Conservation (phyloP, 2,113 vertebrate genomes). For the Ctenodactylus gundi region DNA sequence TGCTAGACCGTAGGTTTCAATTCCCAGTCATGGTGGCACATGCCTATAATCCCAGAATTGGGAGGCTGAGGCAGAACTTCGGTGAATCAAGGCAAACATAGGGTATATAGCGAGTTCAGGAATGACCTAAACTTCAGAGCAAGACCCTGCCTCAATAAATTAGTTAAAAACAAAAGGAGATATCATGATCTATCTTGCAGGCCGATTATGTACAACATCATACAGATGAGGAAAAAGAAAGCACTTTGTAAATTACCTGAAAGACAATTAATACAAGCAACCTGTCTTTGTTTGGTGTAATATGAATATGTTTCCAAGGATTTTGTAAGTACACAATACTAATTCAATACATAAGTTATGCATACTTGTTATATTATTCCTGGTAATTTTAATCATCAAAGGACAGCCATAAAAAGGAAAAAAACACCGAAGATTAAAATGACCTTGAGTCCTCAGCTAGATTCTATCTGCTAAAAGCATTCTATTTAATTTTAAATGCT, state of each 20-base stretch:
- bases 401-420: neutral
- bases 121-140: too few relatives aligned
- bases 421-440: constrained; percentile 1
- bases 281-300: neutral
- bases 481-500: neutral
- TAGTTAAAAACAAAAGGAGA: too few relatives aligned
- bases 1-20: too few relatives aligned
- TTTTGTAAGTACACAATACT: neutral
- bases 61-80: too few relatives aligned
- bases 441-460: neutral
- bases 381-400: neutral
- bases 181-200: neutral
- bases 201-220: neutral
- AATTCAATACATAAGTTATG: neutral
- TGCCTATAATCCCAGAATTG: too few relatives aligned
- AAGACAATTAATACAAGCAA: neutral
- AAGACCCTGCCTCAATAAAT: too few relatives aligned
- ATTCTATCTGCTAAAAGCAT: constrained; percentile 16
- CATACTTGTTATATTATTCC: neutral
- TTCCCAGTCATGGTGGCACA: too few relatives aligned
- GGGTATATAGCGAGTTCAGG: too few relatives aligned
- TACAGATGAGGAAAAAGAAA: neutral
- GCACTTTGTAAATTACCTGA: neutral
- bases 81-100: too few relatives aligned
- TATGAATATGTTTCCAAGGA: neutral